These are phyloP conservation scores for Scartelaos histophorus DNA, from an alignment of 2,113 vertebrate genomes.

Conservation along the genomic window DNA sequence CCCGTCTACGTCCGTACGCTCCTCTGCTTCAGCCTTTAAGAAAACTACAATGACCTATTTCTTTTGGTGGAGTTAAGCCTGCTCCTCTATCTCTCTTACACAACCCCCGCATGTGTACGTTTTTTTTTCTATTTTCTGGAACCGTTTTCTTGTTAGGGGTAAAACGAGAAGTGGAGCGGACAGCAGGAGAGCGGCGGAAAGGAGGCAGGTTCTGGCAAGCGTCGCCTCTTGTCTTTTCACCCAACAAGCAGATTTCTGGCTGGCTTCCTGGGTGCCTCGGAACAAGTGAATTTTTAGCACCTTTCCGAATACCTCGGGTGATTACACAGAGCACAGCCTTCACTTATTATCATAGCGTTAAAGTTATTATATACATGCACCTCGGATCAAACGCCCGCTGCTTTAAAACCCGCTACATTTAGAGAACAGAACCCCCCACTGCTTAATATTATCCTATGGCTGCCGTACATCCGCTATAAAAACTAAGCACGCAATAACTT, in stretches of 20 bases:
- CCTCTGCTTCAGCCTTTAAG: constrained; percentile 41
- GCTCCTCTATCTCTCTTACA: constrained; percentile 14
- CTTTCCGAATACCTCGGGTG: constrained; percentile 45
- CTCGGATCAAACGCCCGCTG: constrained; percentile 25
- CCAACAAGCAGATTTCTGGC: constrained; percentile 47
- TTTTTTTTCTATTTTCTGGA: constrained; percentile 11
- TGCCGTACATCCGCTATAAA: background rate
- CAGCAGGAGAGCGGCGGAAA: constrained; percentile 34
- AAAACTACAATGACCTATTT: constrained; percentile 61
- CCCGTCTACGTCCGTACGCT: constrained; percentile 35
- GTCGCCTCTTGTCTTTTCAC: constrained; percentile 42
- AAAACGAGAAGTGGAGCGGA: constrained; percentile 35
- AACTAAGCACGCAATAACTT: background rate
- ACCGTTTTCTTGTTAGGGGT: constrained; percentile 42
- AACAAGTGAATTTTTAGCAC: constrained; percentile 42
- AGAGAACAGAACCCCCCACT: constrained; percentile 22
- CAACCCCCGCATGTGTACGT: background rate
- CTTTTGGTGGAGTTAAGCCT: constrained; percentile 59
- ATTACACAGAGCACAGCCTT: constrained; percentile 28
- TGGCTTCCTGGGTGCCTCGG: constrained; percentile 39
- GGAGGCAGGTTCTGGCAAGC: constrained; percentile 30
- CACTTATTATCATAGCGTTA: constrained; percentile 44
- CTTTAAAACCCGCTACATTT: constrained; percentile 79
- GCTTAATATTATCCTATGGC: constrained; percentile 20
- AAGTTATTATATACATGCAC: constrained; percentile 30